These are phyloP conservation scores for Hymenochirus boettgeri DNA, from an alignment of 2,113 vertebrate species.

Conservation along the genomic window DNA sequence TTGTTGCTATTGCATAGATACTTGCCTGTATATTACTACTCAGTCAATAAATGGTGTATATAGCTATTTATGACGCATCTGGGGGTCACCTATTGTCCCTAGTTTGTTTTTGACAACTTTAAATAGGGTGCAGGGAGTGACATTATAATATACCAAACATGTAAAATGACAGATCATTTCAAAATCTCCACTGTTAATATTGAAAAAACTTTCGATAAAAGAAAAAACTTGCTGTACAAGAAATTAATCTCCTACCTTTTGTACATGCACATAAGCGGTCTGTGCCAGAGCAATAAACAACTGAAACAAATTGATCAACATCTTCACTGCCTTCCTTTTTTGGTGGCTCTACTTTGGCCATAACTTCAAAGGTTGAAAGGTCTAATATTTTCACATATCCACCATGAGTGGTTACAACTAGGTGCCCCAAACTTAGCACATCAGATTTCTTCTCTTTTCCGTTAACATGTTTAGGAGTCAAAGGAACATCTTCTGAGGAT, in stretches of 20 bases:
- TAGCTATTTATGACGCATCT: too few relatives aligned
- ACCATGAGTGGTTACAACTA: conserved; percentile 95
- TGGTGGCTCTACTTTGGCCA: conserved; percentile 94
- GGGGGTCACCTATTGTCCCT: too few relatives aligned
- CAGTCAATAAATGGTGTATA: too few relatives aligned
- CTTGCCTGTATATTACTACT: too few relatives aligned
- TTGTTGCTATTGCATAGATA: too few relatives aligned
- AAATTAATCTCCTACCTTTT: conserved; percentile 74
- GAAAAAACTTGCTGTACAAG: not conserved
- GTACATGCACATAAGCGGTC: conserved; percentile 97
- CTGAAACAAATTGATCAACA: conserved; percentile 90
- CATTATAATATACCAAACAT: too few relatives aligned
- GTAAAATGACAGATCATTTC: too few relatives aligned
- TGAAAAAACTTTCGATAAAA: not conserved
- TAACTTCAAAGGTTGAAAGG: conserved; percentile 89
- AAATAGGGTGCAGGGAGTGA: too few relatives aligned
- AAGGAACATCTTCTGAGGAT: conserved; percentile 75
- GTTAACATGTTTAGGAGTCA: conserved; percentile 72
- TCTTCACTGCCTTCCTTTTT: conserved; percentile 90
- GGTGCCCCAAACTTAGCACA: conserved; percentile 82
- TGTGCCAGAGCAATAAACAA: conserved; percentile 97
- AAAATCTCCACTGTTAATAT: too few relatives aligned
- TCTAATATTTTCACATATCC: conserved; percentile 96
- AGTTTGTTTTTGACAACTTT: too few relatives aligned
- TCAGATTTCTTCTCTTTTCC: conserved; percentile 81